Percentiles rank a stretch among this genome's conserved stretches.
Conservation (phyloP, 2,113 vertebrate species). For the Arizona elegans region DNA sequence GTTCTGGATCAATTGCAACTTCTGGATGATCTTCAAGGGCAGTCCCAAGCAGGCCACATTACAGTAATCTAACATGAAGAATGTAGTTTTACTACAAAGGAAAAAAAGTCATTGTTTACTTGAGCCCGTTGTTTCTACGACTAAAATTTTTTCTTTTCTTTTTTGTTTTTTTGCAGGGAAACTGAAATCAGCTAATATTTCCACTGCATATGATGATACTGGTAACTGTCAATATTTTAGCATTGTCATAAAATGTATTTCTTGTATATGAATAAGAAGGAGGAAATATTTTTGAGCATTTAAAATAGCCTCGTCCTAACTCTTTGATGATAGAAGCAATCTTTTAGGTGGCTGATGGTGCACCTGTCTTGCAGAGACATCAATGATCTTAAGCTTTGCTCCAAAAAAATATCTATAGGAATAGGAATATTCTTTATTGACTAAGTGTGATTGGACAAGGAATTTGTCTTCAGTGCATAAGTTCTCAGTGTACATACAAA, state of each 20-base stretch:
- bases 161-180: constrained; percentile 41
- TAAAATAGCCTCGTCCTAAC: neutral
- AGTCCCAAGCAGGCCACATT: neutral
- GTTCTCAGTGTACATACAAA: neutral
- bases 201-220: constrained; percentile 45
- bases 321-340: neutral
- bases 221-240: constrained; percentile 20
- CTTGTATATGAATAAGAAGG: neutral
- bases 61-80: neutral
- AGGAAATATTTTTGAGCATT: neutral
- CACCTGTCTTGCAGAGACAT: neutral
- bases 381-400: neutral
- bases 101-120: neutral
- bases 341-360: neutral
- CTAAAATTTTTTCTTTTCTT: neutral
- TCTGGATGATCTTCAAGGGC: neutral
- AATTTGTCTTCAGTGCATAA: neutral
- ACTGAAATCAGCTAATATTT: neutral
- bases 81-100: neutral
- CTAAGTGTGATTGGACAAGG: neutral
- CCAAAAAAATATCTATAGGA: neutral
- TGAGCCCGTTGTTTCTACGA: neutral
- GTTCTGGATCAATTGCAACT: neutral
- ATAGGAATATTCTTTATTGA: neutral
- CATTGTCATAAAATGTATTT: neutral